phyloP scores from a whole-genome alignment of 2,888 invertebrate species.

The Colletes collaris region DNA sequence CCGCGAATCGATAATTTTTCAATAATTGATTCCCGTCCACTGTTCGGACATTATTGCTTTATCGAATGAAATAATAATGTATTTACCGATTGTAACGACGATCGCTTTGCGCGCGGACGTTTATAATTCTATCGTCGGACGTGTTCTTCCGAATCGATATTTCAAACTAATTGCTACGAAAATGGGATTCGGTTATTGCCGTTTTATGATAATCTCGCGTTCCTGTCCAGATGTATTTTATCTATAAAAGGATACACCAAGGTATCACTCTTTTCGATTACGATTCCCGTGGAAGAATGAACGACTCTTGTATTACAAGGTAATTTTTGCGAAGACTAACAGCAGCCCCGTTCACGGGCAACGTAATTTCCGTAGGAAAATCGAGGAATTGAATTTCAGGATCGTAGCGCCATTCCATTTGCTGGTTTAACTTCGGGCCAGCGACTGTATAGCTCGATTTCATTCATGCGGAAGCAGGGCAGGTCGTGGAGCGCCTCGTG shows the following conservation, averaged over 20 bases:
- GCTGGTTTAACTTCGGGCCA: not conserved
- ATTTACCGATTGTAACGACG: not conserved
- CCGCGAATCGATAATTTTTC: conserved; percentile 4
- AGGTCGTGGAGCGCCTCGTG: conserved; percentile 6
- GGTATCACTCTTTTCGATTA: too few relatives aligned
- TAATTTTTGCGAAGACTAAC: too few relatives aligned
- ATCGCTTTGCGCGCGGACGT: not conserved
- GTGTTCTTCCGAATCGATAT: not conserved
- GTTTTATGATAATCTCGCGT: conserved; percentile 2
- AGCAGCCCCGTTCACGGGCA: too few relatives aligned
- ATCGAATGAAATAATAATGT: conserved; percentile 4
- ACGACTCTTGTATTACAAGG: too few relatives aligned
- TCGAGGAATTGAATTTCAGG: not conserved
- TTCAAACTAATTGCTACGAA: not conserved
- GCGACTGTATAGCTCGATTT: conserved; percentile 1
- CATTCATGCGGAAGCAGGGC: not conserved
- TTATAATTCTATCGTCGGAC: not conserved
- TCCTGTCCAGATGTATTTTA: too few relatives aligned
- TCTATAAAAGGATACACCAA: too few relatives aligned
- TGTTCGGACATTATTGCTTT: conserved; percentile 5
- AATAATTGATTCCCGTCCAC: conserved; percentile 7
- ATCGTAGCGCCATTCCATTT: not conserved
- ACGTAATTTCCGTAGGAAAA: too few relatives aligned
- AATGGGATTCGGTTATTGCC: not conserved
- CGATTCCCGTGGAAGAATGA: too few relatives aligned